phyloP scores from a whole-genome alignment of 2,113 vertebrate species.

The Erythrolamprus reginae region DNA sequence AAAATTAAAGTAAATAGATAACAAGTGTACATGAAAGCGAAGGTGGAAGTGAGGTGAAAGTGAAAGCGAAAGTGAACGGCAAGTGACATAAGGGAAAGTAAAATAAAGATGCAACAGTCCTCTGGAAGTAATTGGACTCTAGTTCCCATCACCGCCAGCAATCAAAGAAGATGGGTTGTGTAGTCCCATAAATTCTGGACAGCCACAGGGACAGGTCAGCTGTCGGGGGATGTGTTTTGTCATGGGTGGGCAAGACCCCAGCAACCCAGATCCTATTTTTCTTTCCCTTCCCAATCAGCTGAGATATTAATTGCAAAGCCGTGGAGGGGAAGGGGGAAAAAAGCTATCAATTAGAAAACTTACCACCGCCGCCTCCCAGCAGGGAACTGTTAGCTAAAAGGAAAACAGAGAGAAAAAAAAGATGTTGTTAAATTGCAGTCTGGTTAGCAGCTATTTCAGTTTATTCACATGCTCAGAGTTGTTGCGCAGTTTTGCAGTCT shows the following conservation, averaged over 20 bases:
- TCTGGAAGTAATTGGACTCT: not conserved
- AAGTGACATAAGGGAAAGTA: not conserved
- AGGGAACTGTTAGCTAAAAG: slow-evolving; percentile 84
- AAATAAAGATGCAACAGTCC: not conserved
- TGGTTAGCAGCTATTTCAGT: not conserved
- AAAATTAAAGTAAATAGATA: too few species aligned
- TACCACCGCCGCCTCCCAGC: slow-evolving; percentile 84
- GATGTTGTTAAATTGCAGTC: not conserved
- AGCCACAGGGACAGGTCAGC: not conserved
- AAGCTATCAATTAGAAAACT: slow-evolving; percentile 52
- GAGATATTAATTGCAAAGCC: slow-evolving; percentile 1
- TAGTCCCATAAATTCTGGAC: not conserved
- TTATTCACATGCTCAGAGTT: not conserved
- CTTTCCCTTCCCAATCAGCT: not conserved
- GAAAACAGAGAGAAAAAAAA: slow-evolving; percentile 29
- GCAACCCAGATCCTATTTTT: not conserved
- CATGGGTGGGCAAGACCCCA: not conserved
- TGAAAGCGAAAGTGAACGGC: not conserved
- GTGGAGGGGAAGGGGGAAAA: not conserved
- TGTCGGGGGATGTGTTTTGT: not conserved
- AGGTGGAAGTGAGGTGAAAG: too few species aligned
- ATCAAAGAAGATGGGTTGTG: not conserved
- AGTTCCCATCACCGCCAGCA: not conserved
- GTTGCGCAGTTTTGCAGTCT: not conserved
- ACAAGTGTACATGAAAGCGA: too few species aligned